Evolutionary conservation across 2,888 invertebrate species (phyloP), one percentile per base, ranked within the genome.

Genomic region (Malacosoma neustria): DNA sequence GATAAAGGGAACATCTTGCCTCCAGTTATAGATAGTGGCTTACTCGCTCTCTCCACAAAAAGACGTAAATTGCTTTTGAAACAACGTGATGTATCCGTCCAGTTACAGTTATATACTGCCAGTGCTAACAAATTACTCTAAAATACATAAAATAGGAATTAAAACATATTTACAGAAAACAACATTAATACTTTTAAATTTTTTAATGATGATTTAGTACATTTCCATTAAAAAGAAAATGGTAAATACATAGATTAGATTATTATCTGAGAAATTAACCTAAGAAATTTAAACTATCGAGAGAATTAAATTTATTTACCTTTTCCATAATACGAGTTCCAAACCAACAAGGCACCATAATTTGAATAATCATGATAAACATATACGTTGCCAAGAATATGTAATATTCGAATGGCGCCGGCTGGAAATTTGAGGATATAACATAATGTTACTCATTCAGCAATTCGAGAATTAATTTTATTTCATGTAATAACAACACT

Each of bases 1-100:
- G 74, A 71, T 4, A 81, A 51, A 12, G 63, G 60, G 41, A 79
- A 75, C 71, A 76, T 74, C 46, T 75, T 77, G 39, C 68, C 64
- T 1, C 67, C 75, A 5, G 54, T 67, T 34, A 80, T 64, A 3
- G 60, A 55, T 1, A 80, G 49, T 0, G 80, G 76, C 14, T 54
- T 59, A 36, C 65, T 64, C 13, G 61, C 51, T 36, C 75, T 64
- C 43, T 71, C 69, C 2, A 71, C 62, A 31, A 80, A 73, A 6
- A 77, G 42, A 36, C 59, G 56, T 45, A 80, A 45, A 38, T 57
- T 76, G 37, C 60, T 74, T 46, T 72, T 80, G 43, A 74, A 80
- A 5, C 49, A 46, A 13, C 58, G 60, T 1, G 65, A 54, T 39
- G 57, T 56, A 3, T 60, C 29, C 15, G 61, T 72, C 80, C 81